These are phyloP conservation scores for Mya arenaria DNA, from an alignment of 1,140 invertebrate genomes.

Conservation along the genomic window DNA sequence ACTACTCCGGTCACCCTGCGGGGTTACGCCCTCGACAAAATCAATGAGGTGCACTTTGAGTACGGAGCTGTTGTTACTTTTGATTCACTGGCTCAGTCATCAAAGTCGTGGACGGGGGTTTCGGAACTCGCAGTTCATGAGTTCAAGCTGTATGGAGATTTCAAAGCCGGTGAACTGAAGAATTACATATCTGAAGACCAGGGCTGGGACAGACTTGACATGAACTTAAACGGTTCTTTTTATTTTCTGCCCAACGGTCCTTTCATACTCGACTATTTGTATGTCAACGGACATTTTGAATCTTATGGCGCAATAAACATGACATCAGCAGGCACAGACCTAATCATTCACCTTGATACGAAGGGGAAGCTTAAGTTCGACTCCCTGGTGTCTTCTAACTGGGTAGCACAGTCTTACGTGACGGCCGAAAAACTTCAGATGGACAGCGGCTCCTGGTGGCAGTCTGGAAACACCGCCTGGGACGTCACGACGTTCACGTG, in stretches of 20 bases:
- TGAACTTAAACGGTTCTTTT: constrained; percentile 47
- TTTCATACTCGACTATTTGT: constrained; percentile 52
- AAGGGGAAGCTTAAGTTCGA: constrained; percentile 58
- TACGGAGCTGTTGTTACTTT: constrained; percentile 58
- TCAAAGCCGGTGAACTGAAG: constrained; percentile 58
- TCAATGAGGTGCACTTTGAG: constrained; percentile 53
- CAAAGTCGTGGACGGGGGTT: constrained; percentile 53
- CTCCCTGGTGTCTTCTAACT: constrained; percentile 45
- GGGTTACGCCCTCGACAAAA: constrained; percentile 49
- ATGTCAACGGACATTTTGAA: constrained; percentile 56
- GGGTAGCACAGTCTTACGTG: constrained; percentile 48
- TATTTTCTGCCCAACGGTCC: constrained; percentile 57
- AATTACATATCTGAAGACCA: constrained; percentile 48
- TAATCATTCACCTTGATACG: constrained; percentile 51
- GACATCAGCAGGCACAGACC: constrained; percentile 7
- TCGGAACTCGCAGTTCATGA: constrained; percentile 59
- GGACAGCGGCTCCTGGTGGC: constrained; percentile 47
- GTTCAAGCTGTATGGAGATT: constrained; percentile 59
- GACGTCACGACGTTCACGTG: constrained; percentile 48
- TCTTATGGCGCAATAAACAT: constrained; percentile 54
- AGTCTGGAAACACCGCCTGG: constrained; percentile 58
- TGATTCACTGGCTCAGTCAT: constrained; percentile 57
- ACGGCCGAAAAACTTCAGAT: constrained; percentile 37
- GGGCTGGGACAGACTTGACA: constrained; percentile 61
- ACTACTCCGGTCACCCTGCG: constrained; percentile 55